Percentiles rank a stretch among this genome's conserved stretches.
Conservation (phyloP, 2,113 vertebrate species). For the Albula goreensis region DNA sequence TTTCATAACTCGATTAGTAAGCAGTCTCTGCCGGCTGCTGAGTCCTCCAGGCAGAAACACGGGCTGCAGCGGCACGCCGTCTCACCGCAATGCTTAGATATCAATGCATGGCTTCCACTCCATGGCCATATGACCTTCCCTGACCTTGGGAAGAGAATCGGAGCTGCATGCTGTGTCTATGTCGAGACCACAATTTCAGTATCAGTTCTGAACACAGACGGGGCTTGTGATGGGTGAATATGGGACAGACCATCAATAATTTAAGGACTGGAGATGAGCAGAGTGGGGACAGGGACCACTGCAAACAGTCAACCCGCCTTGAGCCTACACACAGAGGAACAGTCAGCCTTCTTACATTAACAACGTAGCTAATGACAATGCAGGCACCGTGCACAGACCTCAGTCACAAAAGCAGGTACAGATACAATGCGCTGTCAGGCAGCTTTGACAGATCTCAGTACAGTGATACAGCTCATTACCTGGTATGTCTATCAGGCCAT, state of each 20-base stretch:
- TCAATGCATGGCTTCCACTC: not conserved
- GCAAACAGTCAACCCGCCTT: not conserved
- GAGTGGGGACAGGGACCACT: not conserved
- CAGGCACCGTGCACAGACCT: not conserved
- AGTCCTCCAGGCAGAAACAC: not conserved
- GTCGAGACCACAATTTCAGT: not conserved
- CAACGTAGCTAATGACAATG: not conserved
- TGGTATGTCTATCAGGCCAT: no score
- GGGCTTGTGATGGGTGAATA: not conserved
- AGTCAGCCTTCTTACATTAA: not conserved
- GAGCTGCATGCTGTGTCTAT: not conserved
- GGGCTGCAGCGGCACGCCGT: not conserved
- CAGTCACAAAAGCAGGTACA: no score
- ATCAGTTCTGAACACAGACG: not conserved
- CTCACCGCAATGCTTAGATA: not conserved
- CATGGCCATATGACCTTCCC: not conserved
- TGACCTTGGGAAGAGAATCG: not conserved
- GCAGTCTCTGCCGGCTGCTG: constrained; percentile 1
- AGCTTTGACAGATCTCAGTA: no score
- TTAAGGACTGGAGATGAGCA: not conserved
- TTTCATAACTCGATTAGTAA: constrained; percentile 37
- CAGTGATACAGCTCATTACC: no score
- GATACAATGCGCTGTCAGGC: no score
- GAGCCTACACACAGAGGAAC: not conserved
- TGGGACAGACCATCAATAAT: not conserved